These are phyloP conservation scores for Platyrinchus mystaceus DNA, from an alignment of 2,797 vertebrate species.

Conservation along the genomic window DNA sequence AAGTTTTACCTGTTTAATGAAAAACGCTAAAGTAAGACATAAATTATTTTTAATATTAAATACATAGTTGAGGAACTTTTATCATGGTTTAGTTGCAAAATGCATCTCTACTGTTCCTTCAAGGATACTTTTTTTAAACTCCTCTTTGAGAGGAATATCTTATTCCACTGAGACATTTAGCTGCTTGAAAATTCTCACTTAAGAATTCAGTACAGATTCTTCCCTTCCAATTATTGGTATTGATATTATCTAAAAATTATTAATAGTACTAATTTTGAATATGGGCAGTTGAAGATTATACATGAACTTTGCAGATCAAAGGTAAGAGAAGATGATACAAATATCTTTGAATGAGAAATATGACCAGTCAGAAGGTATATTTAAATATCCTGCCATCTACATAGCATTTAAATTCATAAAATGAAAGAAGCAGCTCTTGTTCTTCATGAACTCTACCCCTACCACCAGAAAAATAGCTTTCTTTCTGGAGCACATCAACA, in stretches of 20 bases:
- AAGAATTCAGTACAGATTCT: neutral
- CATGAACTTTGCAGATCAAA: neutral
- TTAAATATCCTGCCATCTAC: neutral
- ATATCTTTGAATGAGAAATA: neutral
- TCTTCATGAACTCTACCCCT: neutral
- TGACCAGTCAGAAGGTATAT: neutral
- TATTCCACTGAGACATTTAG: neutral
- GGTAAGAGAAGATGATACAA: neutral
- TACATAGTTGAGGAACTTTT: neutral
- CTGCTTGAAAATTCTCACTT: neutral
- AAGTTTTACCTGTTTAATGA: slow-evolving; percentile 87
- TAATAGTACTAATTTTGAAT: neutral
- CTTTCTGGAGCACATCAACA: neutral
- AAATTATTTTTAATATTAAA: neutral
- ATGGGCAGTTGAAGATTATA: neutral
- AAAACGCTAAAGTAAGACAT: neutral
- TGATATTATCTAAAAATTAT: neutral
- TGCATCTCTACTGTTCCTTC: neutral
- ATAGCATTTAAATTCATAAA: neutral
- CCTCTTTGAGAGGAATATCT: neutral
- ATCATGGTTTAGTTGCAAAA: neutral
- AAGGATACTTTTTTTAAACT: neutral
- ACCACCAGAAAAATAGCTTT: neutral
- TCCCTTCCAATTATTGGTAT: neutral
- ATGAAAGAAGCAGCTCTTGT: neutral